Evolutionary conservation across 1,140 invertebrate genomes (phyloP), one percentile per base, ranked within the genome.

Genomic region (Drosophila hydei): DNA sequence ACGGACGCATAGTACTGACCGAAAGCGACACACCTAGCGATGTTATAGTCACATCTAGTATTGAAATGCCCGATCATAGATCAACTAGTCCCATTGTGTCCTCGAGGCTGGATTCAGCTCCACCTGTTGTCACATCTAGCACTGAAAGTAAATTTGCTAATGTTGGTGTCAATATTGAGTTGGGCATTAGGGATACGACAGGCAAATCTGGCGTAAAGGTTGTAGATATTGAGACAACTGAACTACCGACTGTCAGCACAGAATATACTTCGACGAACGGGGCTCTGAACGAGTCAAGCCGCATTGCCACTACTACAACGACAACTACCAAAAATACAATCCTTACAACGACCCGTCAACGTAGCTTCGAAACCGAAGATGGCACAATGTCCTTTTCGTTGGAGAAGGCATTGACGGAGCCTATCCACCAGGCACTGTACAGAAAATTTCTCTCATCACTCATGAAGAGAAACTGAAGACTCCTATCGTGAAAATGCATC

Each of bases 401-500:
- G 79, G 89, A 72, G 90, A 91, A 78, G 77, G 81, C 72, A 89
- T 90, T 76, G 87, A 89, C 72, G 70, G 88, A 58, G 79, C 70
- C 63, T 89, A 89, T 56, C 87, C 90, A 72, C 91, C 92, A 45
- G 65, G 91, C 65, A 92, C 93, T 85, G 94, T 94, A 38, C 93
- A 93, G 71, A 95, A 94, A 79, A 93, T 95, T 55, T 93, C 94
- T 68, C 87, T 95, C 19, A 95, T 95, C 59, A 95, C 94, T 30
- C 94, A 95, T 61, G 94, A 95, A 92, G 94, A 95, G 91, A 93
- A 94, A 60, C 93, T 93, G 92, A 92, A 94, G 84, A 93, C 94
- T 68, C 94, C 94, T 25, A 93, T 94, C 9, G 92, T 94, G 83
- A 93, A 94, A 72, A 91, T 94, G 27, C 94, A 94, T 92, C 93